These are phyloP conservation scores for Jaculus jaculus DNA, from an alignment of 2,113 vertebrate genomes.

Conservation along the genomic window DNA sequence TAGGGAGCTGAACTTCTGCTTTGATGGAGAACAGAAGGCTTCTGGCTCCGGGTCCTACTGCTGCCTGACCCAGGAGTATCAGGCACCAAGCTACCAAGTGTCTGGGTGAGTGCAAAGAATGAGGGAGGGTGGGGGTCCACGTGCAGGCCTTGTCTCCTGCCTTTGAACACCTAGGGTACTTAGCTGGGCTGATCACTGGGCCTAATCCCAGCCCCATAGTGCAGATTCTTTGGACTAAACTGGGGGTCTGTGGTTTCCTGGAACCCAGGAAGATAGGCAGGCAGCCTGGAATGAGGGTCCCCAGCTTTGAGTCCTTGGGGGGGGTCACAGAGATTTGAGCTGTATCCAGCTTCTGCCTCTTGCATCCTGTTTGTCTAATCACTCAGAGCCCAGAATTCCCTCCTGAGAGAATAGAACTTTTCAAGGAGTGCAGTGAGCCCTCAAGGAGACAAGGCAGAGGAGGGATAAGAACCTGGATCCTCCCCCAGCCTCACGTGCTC, in stretches of 20 bases:
- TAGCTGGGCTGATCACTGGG: background rate
- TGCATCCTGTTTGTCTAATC: background rate
- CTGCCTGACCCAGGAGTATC: background rate
- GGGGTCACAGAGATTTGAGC: background rate
- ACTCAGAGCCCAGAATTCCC: background rate
- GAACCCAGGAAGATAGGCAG: background rate
- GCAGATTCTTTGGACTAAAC: background rate
- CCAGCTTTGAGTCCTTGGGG: background rate
- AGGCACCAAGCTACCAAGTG: background rate
- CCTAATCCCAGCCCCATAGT: background rate
- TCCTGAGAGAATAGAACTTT: background rate
- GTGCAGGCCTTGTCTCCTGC: background rate
- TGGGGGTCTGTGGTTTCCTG: background rate
- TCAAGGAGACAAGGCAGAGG: background rate
- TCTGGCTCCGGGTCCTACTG: background rate
- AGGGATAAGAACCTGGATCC: background rate
- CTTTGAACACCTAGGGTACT: background rate
- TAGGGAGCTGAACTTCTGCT: slow-evolving; percentile 52
- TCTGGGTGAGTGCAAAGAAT: slow-evolving; percentile 25
- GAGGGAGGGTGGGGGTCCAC: background rate
- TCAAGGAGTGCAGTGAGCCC: background rate
- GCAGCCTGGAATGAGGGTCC: background rate
- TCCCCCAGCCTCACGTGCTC: background rate
- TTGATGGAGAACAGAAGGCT: background rate
- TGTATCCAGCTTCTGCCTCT: background rate